phyloP scores from a whole-genome alignment of 2,113 vertebrate genomes.

The Lates calcarifer region DNA sequence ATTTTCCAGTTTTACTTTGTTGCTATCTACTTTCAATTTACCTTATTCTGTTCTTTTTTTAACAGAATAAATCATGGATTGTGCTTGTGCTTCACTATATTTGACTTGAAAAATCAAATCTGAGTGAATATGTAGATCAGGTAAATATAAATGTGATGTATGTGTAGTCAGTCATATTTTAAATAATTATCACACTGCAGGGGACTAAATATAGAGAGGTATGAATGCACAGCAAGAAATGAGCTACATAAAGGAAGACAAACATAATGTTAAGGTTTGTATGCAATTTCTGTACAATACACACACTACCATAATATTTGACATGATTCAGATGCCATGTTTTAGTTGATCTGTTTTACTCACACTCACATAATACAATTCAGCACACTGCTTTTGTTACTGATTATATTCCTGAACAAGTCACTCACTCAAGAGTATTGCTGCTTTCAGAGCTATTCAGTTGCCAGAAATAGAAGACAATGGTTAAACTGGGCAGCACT shows the following conservation, averaged over 20 bases:
- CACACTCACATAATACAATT: neutral
- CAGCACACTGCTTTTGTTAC: neutral
- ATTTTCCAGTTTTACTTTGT: neutral
- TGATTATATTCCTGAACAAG: neutral
- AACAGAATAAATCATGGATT: neutral
- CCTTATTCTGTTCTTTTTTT: neutral
- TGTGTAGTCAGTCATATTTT: too few species aligned
- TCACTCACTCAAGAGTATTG: neutral
- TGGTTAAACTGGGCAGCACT: constrained; percentile 4
- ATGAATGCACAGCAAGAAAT: neutral
- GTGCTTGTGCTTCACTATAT: neutral
- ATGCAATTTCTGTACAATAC: neutral
- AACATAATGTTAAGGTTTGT: neutral
- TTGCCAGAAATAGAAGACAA: neutral
- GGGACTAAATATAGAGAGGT: neutral
- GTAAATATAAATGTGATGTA: neutral
- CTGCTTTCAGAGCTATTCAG: constrained; percentile 1
- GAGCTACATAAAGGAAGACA: neutral
- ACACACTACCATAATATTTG: neutral
- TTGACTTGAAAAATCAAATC: neutral
- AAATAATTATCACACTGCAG: neutral
- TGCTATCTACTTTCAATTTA: neutral
- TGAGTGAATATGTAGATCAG: neutral
- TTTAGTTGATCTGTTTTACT: neutral
- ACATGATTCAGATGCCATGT: neutral